Percentiles rank a stretch among this genome's conserved stretches.
Conservation (phyloP, 1,140 invertebrate genomes). For the Triops cancriformis region DNA sequence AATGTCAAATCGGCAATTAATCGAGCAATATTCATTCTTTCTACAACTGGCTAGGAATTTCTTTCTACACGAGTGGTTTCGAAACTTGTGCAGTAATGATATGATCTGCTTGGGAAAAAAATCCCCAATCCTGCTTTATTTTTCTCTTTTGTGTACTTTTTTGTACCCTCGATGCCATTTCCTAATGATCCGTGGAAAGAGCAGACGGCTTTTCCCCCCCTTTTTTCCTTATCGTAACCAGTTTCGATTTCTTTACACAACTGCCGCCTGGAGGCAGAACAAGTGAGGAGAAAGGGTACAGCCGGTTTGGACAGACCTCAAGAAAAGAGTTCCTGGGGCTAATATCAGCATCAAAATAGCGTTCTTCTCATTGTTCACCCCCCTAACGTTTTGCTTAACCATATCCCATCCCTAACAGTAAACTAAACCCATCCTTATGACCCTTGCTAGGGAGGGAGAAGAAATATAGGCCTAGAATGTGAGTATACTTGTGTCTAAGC, state of each 20-base stretch:
- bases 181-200: neutral
- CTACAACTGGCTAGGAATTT: too few species aligned
- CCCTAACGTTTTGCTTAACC: neutral
- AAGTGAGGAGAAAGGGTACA: neutral
- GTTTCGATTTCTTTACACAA: neutral
- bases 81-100: too few species aligned
- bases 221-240: conserved; percentile 4
- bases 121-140: neutral
- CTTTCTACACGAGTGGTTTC: too few species aligned
- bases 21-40: too few species aligned
- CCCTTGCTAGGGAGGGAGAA: neutral
- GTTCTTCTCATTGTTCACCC: neutral
- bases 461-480: neutral
- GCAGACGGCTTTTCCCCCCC: neutral
- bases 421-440: neutral
- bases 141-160: neutral
- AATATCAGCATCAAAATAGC: neutral
- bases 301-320: neutral
- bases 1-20: too few species aligned
- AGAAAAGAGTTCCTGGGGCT: neutral
- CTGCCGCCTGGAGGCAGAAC: neutral
- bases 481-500: neutral
- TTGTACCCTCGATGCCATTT: neutral
- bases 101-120: neutral
- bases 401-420: neutral